Base-by-base conservation (phyloP, 2,113 vertebrate genomes). In the Colaptes auratus region DNA sequence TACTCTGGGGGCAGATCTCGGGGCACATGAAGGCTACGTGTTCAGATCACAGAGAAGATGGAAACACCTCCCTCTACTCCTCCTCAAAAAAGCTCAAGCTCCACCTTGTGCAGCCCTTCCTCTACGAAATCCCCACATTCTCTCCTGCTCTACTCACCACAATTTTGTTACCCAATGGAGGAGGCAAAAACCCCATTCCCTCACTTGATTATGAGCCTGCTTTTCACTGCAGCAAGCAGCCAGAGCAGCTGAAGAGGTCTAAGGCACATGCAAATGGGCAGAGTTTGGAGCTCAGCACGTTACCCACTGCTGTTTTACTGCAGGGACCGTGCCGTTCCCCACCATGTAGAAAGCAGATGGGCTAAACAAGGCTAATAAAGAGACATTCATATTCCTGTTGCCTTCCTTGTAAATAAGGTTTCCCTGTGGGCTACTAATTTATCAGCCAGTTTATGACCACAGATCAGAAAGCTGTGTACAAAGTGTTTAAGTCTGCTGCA, bases 331-430 rank as follows among this genome's bases (percentile, higher is more conserved):
- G 93, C 83, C 31, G 90, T 28, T 90, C 52, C 93, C 69, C 82
- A 61, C 85, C 91, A 55, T 2, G 56, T 2, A 60, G 44, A 42
- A 93, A 81, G 79, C 88, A 95, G 66, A 91, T 90, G 85, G 89
- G 31, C 87, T 48, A 82, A 95, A 75, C 64, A 93, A 77, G 70
- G 65, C 82, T 88, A 82, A 89, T 92, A 86, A 80, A 92, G 87
- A 91, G 6, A 64, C 82, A 60, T 59, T 61, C 70, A 93, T 72
- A 88, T 81, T 96, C 91, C 93, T 90, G 25, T 86, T 94, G 76
- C 91, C 73, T 95, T 92, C 92, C 94, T 91, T 94, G 91, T 94
- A 95, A 95, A 91, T 95, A 92, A 95, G 72, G 72, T 83, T 93
- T 94, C 93, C 88, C 93, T 30, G 70, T 59, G 77, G 88, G 88